Percentiles rank a stretch among this genome's conserved stretches.
These are phyloP conservation scores for Abramis brama DNA, from an alignment of 2,113 vertebrate genomes.

Conservation along the genomic window DNA sequence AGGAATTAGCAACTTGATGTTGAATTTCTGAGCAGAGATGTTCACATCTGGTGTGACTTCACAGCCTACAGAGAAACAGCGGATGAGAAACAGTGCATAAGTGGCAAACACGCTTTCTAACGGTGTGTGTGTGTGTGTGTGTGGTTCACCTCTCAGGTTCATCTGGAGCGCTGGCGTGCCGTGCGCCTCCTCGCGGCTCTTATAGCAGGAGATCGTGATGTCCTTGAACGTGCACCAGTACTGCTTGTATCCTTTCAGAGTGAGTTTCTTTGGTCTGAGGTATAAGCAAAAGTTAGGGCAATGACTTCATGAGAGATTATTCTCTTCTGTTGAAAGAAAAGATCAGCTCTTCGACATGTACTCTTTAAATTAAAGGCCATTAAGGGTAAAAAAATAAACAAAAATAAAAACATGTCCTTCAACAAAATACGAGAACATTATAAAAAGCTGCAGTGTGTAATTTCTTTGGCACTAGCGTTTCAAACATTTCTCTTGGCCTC, in stretches of 20 bases:
- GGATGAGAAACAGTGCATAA: background rate
- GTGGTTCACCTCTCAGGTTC: conserved; percentile 89
- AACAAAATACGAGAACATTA: background rate
- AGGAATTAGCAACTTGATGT: conserved; percentile 97
- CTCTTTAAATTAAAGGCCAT: background rate
- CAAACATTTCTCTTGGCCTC: background rate
- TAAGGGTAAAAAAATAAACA: no score
- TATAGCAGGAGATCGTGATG: conserved; percentile 98
- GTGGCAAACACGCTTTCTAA: background rate
- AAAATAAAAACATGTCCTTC: background rate
- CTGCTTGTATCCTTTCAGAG: conserved; percentile 96
- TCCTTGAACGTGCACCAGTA: conserved; percentile 99
- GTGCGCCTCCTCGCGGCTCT: conserved; percentile 94
- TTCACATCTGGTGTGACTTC: conserved; percentile 99
- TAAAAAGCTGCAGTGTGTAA: background rate
- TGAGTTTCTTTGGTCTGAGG: conserved; percentile 95
- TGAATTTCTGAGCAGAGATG: conserved; percentile 99
- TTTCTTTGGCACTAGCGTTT: background rate
- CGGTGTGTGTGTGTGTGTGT: background rate
- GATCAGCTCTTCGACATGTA: background rate
- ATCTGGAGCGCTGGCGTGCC: conserved; percentile 93
- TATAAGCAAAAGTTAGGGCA: background rate
- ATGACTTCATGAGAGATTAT: background rate
- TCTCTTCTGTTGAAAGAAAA: background rate
- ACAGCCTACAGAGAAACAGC: conserved; percentile 80